Base-by-base conservation (phyloP, 2,797 vertebrate genomes). In the Atherinosoma microstoma region DNA sequence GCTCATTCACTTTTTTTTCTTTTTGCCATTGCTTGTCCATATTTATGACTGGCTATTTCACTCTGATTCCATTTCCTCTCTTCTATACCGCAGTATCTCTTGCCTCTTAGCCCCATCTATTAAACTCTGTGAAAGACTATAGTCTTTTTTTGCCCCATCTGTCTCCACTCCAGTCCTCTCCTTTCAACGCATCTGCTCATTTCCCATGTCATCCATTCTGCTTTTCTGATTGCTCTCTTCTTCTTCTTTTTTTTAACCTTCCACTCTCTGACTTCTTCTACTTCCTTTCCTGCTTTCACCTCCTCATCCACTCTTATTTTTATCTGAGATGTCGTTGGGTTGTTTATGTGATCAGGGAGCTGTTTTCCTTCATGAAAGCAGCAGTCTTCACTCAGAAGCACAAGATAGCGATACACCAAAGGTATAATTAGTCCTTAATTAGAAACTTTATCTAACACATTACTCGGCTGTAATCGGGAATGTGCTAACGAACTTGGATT, bases 351-450 rank as follows among this genome's bases (percentile, higher is more conserved):
- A 87, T 86, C 61, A 49, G 58, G 47, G 80, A 78, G 68, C 67
- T 82, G 80, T 77, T 90, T 89, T 78, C 38, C 58, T 73, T n/a
- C 75, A 73, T 73, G 69, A 91, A 87, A 90, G 74, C 75, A 53
- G 32, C 56, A 61, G 77, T 85, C 82, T 81, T 91, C 84, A 72
- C 79, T 90, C 76, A 68, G 83, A 87, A 84, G 84, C 75, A 79
- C 82, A 79, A 84, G 89, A 84, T 87, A 86, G 80, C 61, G 47
- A 80, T 82, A 87, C 76, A 80, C 75, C 80, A 85, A 87, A 89
- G 89, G 87, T 89, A 83, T 92, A 91, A 93, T 93, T 92, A 93
- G 89, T 79, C 79, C 84, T 89, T 93, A 90, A 93, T 93, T 92
- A 90, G 86, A 89, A 91, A 89, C 88, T 88, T 88, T 87, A 91